These are phyloP conservation scores for Drosophila sulfurigaster DNA, from an alignment of 1,140 invertebrate genomes.

Conservation along the genomic window DNA sequence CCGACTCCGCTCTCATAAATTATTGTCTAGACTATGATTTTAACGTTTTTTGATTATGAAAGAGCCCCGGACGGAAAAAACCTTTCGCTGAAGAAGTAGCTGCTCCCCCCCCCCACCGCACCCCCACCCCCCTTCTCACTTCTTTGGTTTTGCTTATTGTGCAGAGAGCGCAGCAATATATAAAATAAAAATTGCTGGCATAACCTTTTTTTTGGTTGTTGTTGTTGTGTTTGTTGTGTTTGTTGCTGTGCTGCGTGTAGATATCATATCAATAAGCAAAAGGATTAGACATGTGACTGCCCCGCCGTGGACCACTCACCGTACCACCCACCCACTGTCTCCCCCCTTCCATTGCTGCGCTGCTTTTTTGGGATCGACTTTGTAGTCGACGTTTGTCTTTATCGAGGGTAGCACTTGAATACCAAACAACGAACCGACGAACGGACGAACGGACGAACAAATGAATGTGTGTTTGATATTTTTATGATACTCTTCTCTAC, in stretches of 20 bases:
- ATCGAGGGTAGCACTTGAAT: slow-evolving; percentile 53
- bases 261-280: slow-evolving; percentile 84
- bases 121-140: not conserved
- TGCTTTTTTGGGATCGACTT: slow-evolving; percentile 55
- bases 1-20: slow-evolving; percentile 76
- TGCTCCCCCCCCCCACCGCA: slow-evolving; percentile 6
- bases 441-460: slow-evolving; percentile 20
- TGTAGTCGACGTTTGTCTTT: slow-evolving; percentile 62
- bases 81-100: slow-evolving; percentile 32
- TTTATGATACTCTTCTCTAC: slow-evolving; percentile 33
- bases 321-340: not conserved
- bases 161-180: slow-evolving; percentile 47
- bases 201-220: slow-evolving; percentile 32
- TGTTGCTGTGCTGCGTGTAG: slow-evolving; percentile 54
- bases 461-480: slow-evolving; percentile 39
- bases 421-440: slow-evolving; percentile 16
- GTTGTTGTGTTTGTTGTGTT: no score
- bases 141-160: slow-evolving; percentile 22
- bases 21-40: slow-evolving; percentile 85
- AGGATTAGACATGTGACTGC: slow-evolving; percentile 82
- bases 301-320: slow-evolving; percentile 38
- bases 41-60: slow-evolving; percentile 85
- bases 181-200: slow-evolving; percentile 76
- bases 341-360: not conserved
- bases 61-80: slow-evolving; percentile 50